phyloP scores from a whole-genome alignment of 2,888 invertebrate species.

The Idaea biselata region DNA sequence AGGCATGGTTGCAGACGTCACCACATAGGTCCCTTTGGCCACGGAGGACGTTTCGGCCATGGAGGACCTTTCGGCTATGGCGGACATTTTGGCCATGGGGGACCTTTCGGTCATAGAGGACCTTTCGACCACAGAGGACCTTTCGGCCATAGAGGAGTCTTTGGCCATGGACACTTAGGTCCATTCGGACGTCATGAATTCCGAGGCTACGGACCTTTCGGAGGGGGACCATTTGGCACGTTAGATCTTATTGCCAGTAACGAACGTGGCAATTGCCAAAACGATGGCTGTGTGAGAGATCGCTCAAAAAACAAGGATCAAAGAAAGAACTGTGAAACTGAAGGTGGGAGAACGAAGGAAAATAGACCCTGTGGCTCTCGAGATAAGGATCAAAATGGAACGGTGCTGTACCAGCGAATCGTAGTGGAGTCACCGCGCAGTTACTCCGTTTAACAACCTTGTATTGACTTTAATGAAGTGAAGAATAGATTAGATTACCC shows the following conservation, averaged over 20 bases:
- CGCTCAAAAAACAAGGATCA: slow-evolving; percentile 12
- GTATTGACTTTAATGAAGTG: slow-evolving; percentile 1
- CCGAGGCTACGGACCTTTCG: neutral
- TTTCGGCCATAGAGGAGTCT: neutral
- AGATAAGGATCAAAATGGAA: slow-evolving; percentile 21
- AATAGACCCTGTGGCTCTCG: slow-evolving; percentile 11
- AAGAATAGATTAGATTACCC: slow-evolving; percentile 8
- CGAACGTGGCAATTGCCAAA: slow-evolving; percentile 11
- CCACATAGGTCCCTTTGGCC: neutral
- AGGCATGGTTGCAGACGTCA: slow-evolving; percentile 7
- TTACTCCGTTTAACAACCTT: slow-evolving; percentile 18
- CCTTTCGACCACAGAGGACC: slow-evolving; percentile 1
- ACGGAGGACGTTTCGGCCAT: neutral
- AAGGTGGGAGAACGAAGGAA: slow-evolving; percentile 12
- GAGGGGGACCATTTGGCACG: neutral
- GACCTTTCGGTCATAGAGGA: neutral
- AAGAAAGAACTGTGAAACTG: slow-evolving; percentile 16
- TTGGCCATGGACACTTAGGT: slow-evolving; percentile 5
- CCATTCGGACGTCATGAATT: neutral
- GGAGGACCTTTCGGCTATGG: neutral
- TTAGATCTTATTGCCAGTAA: slow-evolving; percentile 3
- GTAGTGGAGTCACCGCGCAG: slow-evolving; percentile 22
- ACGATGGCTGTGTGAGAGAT: slow-evolving; percentile 9
- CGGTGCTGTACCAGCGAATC: slow-evolving; percentile 21
- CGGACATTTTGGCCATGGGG: slow-evolving; percentile 1